These are phyloP conservation scores for Micropoecilia bifurca DNA, from an alignment of 2,797 vertebrate genomes.

Conservation along the genomic window DNA sequence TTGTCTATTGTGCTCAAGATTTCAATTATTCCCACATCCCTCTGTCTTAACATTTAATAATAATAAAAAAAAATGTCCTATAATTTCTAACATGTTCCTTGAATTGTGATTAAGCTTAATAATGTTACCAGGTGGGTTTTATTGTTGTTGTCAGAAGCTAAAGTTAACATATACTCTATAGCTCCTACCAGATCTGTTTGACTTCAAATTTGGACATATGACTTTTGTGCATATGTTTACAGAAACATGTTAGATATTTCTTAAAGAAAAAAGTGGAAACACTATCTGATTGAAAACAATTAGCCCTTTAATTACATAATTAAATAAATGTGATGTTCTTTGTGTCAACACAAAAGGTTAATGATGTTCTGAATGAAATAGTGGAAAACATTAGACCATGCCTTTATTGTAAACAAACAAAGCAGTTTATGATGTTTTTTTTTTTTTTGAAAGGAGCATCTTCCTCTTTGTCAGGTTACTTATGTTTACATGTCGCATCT, in stretches of 20 bases:
- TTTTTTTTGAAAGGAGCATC: background rate
- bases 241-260: too few species aligned
- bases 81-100: background rate
- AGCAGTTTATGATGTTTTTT: background rate
- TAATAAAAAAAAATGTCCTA: background rate
- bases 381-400: background rate
- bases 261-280: background rate
- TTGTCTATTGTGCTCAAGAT: constrained; percentile 13
- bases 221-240: too few species aligned
- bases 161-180: background rate
- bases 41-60: background rate
- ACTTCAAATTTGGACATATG: too few species aligned
- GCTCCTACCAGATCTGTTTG: background rate
- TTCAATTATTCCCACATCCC: constrained; percentile 20
- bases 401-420: background rate
- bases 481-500: background rate
- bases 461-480: background rate
- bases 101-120: background rate
- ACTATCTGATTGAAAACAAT: background rate
- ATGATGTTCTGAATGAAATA: background rate
- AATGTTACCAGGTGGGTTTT: too few species aligned
- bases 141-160: background rate
- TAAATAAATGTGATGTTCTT: background rate
- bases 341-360: background rate
- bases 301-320: background rate